Conservation (phyloP, 2,888 invertebrate genomes). For the Drosophila macrospina region DNA sequence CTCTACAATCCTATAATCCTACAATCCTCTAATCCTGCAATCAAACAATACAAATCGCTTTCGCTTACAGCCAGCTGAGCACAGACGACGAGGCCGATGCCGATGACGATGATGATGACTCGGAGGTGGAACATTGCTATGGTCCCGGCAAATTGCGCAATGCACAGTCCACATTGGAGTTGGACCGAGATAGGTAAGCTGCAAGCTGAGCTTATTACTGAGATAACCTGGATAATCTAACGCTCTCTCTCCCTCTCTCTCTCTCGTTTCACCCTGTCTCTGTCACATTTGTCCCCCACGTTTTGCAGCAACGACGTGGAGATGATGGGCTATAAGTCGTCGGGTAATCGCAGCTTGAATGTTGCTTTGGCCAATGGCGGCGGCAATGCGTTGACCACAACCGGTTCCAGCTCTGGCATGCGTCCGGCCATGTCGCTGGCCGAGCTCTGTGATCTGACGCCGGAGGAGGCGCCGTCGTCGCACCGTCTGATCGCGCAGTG, state of each 20-base stretch:
- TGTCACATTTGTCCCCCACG: no score
- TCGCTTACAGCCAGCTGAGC: constrained; percentile 74
- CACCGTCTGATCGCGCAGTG: constrained; percentile 91
- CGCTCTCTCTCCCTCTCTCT: not conserved
- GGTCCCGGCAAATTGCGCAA: constrained; percentile 88
- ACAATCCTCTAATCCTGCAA: not conserved
- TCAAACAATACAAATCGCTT: no score
- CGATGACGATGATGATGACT: constrained; percentile 87
- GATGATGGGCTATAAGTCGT: constrained; percentile 57
- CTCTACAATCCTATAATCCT: not conserved
- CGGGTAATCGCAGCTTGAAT: constrained; percentile 69
- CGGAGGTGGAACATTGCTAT: constrained; percentile 88
- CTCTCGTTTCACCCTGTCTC: not conserved
- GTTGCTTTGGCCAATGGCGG: constrained; percentile 48
- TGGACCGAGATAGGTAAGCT: constrained; percentile 86
- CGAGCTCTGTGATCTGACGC: constrained; percentile 88
- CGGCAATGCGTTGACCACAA: constrained; percentile 25
- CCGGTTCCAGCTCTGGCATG: constrained; percentile 85
- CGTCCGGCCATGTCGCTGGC: constrained; percentile 90
- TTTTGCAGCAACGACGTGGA: constrained; percentile 55
- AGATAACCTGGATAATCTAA: no score
- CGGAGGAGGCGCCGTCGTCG: constrained; percentile 90
- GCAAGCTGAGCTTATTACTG: not conserved
- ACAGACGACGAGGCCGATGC: constrained; percentile 87
- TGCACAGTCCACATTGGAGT: constrained; percentile 89